Evolutionary conservation across 2,888 invertebrate species (phyloP).

Genomic region (Nephrotoma flavescens): DNA sequence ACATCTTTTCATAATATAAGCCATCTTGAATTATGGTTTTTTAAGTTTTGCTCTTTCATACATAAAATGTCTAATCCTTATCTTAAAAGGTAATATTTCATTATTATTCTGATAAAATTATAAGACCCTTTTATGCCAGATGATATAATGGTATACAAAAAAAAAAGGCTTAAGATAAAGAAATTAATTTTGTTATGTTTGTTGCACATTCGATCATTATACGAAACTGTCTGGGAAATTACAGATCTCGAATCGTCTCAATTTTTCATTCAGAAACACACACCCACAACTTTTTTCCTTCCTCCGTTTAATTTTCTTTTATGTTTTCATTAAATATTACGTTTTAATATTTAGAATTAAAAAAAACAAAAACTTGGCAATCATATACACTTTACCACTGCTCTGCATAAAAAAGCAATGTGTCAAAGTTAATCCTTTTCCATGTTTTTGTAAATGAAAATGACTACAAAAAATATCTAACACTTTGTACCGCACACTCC

Average conservation of each 20-base stretch:
- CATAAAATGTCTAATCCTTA: neutral
- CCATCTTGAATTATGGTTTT: neutral
- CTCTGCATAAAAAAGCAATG: constrained; percentile 1
- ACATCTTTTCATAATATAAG: neutral
- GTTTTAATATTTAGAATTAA: neutral
- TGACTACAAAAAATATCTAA: neutral
- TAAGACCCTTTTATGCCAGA: neutral
- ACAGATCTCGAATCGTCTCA: neutral
- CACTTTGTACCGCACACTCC: neutral
- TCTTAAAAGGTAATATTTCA: neutral
- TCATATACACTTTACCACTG: neutral
- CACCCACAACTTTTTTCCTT: neutral
- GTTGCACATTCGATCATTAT: neutral
- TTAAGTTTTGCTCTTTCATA: neutral
- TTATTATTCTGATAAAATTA: neutral
- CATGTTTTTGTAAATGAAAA: constrained; percentile 2
- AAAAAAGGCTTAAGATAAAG: neutral
- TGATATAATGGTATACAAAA: neutral
- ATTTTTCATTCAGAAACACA: neutral
- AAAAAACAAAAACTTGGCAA: neutral
- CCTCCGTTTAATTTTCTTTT: neutral
- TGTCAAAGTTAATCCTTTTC: constrained; percentile 3
- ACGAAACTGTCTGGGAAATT: neutral
- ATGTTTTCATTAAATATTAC: neutral
- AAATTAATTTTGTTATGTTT: neutral